Evolutionary conservation across 2,113 vertebrate species (phyloP).

Genomic region (Proteles cristata): DNA sequence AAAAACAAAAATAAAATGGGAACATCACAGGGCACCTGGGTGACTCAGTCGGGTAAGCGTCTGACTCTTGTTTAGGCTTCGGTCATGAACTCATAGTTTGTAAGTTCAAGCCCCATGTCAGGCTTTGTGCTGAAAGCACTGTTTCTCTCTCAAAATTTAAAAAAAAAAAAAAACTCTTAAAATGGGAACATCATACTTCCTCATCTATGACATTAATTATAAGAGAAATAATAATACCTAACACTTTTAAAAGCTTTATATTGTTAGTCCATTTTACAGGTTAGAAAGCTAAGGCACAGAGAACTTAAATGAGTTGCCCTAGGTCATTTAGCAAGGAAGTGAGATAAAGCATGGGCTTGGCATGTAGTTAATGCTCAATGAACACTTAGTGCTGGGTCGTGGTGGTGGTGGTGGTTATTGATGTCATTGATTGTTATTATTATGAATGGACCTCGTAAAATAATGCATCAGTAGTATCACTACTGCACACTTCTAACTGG

Average conservation of each 20-base stretch:
- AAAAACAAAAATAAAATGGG: too few species aligned
- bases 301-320: neutral
- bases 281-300: neutral
- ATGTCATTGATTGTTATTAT: neutral
- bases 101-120: too few species aligned
- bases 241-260: neutral
- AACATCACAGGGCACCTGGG: too few species aligned
- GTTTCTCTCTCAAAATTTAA: too few species aligned
- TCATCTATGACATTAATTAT: neutral
- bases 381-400: neutral
- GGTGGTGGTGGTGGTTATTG: neutral
- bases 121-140: too few species aligned
- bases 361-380: neutral
- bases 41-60: too few species aligned
- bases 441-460: too few species aligned
- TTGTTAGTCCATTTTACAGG: neutral
- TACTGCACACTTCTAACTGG: rapidly evolving
- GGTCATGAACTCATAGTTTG: too few species aligned
- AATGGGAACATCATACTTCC: neutral
- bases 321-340: neutral
- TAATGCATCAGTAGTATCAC: neutral
- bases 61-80: too few species aligned
- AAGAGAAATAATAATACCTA: neutral
- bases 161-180: neutral
- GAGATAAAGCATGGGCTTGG: neutral